Percentiles rank a stretch among this genome's conserved stretches.
Evolutionary conservation across 2,797 vertebrate genomes (phyloP).

Genomic region (Nannoperca australis): DNA sequence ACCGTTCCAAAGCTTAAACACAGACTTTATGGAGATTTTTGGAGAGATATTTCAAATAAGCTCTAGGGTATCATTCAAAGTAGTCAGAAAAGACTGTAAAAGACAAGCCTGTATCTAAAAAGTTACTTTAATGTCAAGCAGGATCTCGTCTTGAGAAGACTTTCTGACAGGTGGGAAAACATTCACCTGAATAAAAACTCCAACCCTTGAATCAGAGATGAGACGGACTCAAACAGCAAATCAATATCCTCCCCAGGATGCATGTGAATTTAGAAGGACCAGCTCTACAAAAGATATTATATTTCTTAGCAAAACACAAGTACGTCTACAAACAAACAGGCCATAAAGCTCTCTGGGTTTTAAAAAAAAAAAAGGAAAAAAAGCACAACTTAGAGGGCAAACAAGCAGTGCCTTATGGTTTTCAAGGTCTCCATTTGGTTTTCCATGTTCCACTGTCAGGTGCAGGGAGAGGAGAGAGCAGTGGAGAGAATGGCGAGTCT

Average conservation of each 20-base stretch:
- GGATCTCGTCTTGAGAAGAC: slow-evolving; percentile 59
- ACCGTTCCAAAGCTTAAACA: background rate
- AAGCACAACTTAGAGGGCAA: slow-evolving; percentile 77
- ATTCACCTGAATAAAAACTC: slow-evolving; percentile 70
- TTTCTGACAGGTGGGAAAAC: slow-evolving; percentile 80
- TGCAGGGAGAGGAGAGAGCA: slow-evolving; percentile 61
- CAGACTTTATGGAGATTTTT: slow-evolving; percentile 10
- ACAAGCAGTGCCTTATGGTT: slow-evolving; percentile 84
- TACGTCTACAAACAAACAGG: slow-evolving; percentile 64
- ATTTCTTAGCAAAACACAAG: slow-evolving; percentile 60
- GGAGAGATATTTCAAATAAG: slow-evolving; percentile 22
- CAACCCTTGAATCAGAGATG: slow-evolving; percentile 71
- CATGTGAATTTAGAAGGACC: slow-evolving; percentile 69
- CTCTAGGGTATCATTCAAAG: slow-evolving; percentile 34
- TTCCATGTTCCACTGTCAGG: slow-evolving; percentile 83
- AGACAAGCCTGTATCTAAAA: slow-evolving; percentile 49
- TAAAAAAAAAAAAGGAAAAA: slow-evolving; percentile 30
- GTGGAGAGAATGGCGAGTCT: slow-evolving; percentile 69
- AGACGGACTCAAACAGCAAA: slow-evolving; percentile 80
- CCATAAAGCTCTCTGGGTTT: slow-evolving; percentile 28
- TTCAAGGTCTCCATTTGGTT: slow-evolving; percentile 87
- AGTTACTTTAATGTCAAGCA: slow-evolving; percentile 60
- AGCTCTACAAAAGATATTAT: slow-evolving; percentile 56
- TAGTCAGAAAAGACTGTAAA: slow-evolving; percentile 32
- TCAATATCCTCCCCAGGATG: slow-evolving; percentile 80